Conservation (phyloP, 2,888 invertebrate genomes). For the Actias luna region DNA sequence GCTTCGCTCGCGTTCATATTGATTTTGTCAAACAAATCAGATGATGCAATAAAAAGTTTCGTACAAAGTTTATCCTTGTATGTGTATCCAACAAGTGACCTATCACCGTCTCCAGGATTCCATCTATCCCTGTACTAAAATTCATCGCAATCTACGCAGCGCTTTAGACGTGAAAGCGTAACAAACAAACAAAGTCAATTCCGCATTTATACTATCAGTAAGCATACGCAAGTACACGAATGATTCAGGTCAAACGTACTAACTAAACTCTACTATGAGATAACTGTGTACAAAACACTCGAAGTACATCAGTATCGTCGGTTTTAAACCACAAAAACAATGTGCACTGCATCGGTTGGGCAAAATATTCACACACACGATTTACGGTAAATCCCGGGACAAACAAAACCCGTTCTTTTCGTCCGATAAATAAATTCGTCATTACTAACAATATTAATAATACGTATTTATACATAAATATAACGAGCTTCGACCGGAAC, state of each 20-base stretch:
- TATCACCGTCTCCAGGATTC: too few species aligned
- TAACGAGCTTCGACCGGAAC: background rate
- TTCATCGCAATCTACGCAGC: too few species aligned
- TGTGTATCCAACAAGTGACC: too few species aligned
- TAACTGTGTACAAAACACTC: background rate
- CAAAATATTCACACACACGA: background rate
- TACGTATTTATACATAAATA: background rate
- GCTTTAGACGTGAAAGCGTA: too few species aligned
- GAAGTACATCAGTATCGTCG: background rate
- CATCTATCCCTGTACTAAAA: too few species aligned
- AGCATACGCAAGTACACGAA: too few species aligned
- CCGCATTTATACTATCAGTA: too few species aligned
- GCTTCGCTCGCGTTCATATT: too few species aligned
- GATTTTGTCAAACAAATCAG: too few species aligned
- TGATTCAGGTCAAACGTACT: background rate
- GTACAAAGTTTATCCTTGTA: too few species aligned
- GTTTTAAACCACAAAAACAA: background rate
- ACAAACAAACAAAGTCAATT: too few species aligned
- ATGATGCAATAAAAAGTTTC: too few species aligned
- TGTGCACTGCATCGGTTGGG: background rate
- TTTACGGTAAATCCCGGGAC: constrained; percentile 1
- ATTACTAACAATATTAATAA: background rate
- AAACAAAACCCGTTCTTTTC: background rate
- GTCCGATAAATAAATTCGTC: background rate
- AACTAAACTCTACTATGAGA: background rate